Conservation (phyloP, 2,113 vertebrate genomes). For the Pseudopipra pipra region DNA sequence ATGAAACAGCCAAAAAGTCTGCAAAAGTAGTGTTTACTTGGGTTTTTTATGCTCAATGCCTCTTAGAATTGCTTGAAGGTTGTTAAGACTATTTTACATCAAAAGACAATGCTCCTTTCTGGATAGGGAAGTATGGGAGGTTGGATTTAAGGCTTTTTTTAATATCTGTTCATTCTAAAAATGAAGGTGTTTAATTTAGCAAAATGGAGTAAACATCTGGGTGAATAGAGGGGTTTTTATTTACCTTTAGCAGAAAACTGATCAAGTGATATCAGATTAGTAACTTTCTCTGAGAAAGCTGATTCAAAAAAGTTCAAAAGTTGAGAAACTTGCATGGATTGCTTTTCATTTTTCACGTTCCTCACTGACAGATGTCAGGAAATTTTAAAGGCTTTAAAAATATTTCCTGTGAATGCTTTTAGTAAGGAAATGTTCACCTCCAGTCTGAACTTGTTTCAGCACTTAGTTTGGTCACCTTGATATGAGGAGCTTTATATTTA, state of each 20-base stretch:
- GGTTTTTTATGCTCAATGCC: neutral
- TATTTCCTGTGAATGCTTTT: neutral
- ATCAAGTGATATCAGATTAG: neutral
- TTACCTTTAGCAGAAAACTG: neutral
- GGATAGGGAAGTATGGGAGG: neutral
- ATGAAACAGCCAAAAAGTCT: neutral
- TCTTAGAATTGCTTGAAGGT: neutral
- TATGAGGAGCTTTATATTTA: neutral
- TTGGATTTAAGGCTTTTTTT: neutral
- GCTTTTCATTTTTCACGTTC: neutral
- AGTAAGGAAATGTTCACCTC: neutral
- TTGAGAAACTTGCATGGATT: neutral
- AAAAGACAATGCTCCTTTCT: neutral
- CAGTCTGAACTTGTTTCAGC: constrained; percentile 12
- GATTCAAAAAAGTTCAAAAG: neutral
- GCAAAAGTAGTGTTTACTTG: neutral
- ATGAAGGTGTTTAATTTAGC: neutral
- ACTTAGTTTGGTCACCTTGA: neutral
- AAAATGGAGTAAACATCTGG: fast-evolving
- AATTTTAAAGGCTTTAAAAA: constrained; percentile 2
- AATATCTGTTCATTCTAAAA: neutral
- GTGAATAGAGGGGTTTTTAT: neutral
- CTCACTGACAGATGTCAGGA: neutral
- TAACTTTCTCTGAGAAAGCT: neutral
- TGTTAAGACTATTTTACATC: neutral